Evolutionary conservation across 2,888 invertebrate species (phyloP).

Genomic region (Drosophila mulleri): DNA sequence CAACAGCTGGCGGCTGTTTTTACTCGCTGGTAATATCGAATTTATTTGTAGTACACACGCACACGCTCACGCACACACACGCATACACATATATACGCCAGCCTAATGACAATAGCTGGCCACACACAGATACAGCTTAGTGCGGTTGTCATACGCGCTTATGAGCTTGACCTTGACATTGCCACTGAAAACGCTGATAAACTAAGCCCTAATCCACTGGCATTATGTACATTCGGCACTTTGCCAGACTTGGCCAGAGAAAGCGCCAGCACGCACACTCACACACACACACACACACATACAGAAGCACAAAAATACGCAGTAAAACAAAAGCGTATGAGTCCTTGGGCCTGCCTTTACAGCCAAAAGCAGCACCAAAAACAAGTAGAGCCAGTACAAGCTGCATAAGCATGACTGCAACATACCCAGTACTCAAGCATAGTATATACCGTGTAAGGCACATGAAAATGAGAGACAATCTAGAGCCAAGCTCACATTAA

Average conservation of each 20-base stretch:
- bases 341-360: slow-evolving; percentile 12
- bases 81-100: not conserved
- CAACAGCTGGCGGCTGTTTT: slow-evolving; percentile 58
- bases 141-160: slow-evolving; percentile 73
- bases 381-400: not conserved
- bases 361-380: slow-evolving; percentile 9
- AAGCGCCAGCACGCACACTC: slow-evolving; percentile 36
- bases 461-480: not conserved
- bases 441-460: not conserved
- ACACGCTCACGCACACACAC: slow-evolving; percentile 18
- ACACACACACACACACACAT: not conserved
- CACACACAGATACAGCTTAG: slow-evolving; percentile 35
- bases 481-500: not conserved
- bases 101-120: slow-evolving; percentile 33
- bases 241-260: slow-evolving; percentile 53
- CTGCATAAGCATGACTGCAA: not conserved
- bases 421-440: slow-evolving; percentile 16
- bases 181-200: slow-evolving; percentile 77
- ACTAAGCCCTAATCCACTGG: slow-evolving; percentile 78
- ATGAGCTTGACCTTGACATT: slow-evolving; percentile 80
- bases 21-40: slow-evolving; percentile 48
- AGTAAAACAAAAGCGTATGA: slow-evolving; percentile 39
- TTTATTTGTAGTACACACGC: slow-evolving; percentile 55
- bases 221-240: slow-evolving; percentile 79
- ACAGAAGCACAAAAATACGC: not conserved